Evolutionary conservation across 1,140 invertebrate species (phyloP).

Genomic region (Diachasmimorpha longicaudata): DNA sequence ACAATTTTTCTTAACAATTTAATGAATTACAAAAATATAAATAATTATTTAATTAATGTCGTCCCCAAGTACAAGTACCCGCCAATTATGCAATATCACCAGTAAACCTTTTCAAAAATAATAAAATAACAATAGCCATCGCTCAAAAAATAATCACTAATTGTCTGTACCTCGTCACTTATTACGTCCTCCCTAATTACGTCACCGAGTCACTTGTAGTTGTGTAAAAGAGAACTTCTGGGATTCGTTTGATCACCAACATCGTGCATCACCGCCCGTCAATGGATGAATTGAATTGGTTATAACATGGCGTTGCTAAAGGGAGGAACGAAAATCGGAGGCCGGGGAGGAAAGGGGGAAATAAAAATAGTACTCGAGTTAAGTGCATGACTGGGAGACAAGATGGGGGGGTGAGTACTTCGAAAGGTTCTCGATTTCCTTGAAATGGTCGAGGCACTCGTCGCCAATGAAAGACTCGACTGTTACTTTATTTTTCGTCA

Average conservation of each 20-base stretch:
- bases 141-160: not conserved
- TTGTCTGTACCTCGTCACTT: not conserved
- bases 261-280: not conserved
- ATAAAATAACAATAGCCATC: not conserved
- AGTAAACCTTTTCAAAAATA: too few relatives aligned
- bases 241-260: not conserved
- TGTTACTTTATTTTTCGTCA: not conserved
- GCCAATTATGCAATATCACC: too few relatives aligned
- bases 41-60: too few relatives aligned
- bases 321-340: not conserved
- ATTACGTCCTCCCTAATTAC: not conserved
- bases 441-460: not conserved
- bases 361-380: not conserved
- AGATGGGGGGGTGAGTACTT: not conserved
- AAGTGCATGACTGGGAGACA: not conserved
- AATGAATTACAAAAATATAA: too few relatives aligned
- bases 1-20: too few relatives aligned
- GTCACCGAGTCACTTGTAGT: not conserved
- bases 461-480: not conserved
- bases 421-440: not conserved
- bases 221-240: not conserved
- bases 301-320: not conserved
- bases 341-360: too few relatives aligned
- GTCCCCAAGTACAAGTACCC: too few relatives aligned
- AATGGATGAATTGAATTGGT: not conserved